Percentiles rank a stretch among this genome's conserved stretches.
These are phyloP conservation scores for Nomada hirtipes DNA, from an alignment of 2,888 invertebrate genomes.

Conservation along the genomic window DNA sequence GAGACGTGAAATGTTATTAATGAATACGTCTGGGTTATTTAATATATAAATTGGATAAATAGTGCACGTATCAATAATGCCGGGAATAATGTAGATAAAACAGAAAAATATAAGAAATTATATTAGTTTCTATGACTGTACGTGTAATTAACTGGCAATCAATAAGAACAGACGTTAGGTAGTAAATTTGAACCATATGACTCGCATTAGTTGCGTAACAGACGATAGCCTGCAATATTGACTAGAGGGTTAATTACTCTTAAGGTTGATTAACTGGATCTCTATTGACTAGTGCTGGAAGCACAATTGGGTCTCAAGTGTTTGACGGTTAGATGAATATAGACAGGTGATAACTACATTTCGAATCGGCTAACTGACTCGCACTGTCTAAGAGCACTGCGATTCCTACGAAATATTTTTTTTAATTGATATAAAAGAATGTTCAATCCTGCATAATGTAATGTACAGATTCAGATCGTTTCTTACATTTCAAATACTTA, in stretches of 20 bases:
- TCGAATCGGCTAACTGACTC: not conserved
- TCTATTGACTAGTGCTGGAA: conserved; percentile 22
- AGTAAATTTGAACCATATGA: not conserved
- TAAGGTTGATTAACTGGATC: conserved; percentile 29
- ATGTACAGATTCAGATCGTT: no score
- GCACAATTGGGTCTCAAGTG: conserved; percentile 21
- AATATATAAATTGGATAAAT: no score
- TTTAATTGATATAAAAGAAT: no score
- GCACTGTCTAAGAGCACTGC: not conserved
- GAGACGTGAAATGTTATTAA: no score
- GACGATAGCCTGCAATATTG: conserved; percentile 13
- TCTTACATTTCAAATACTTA: no score
- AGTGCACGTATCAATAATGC: no score
- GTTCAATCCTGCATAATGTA: no score
- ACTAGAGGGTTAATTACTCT: conserved; percentile 24
- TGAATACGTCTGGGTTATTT: no score
- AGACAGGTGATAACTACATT: conserved; percentile 11
- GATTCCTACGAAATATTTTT: not conserved
- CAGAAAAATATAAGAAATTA: not conserved
- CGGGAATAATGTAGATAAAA: no score
- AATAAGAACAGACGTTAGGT: not conserved
- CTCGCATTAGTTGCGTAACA: not conserved
- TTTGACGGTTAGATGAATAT: conserved; percentile 21
- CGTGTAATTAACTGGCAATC: not conserved
- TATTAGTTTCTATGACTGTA: not conserved